Conservation (phyloP, 2,113 vertebrate genomes). For the Cephalopholis sonnerati region DNA sequence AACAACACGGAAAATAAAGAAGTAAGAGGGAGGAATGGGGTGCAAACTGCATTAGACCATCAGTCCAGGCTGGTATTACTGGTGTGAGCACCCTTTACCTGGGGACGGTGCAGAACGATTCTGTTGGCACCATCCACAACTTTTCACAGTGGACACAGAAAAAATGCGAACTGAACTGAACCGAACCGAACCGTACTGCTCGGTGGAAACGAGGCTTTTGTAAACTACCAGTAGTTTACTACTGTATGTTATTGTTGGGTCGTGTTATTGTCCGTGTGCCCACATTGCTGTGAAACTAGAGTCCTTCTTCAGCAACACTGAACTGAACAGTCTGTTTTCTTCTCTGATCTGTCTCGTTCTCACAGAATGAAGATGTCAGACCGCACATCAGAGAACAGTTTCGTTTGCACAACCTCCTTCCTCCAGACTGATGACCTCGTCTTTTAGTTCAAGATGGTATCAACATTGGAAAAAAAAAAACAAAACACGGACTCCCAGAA, state of each 20-base stretch:
- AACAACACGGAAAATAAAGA: no score
- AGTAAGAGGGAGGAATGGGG: no score
- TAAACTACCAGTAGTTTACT: no score
- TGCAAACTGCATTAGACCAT: no score
- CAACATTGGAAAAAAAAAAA: slow-evolving; percentile 6
- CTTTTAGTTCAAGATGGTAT: slow-evolving; percentile 21
- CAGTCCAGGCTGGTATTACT: no score
- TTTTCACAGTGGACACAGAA: no score
- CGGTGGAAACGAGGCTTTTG: no score
- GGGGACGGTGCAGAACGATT: no score
- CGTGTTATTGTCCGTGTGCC: not conserved
- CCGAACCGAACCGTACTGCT: no score
- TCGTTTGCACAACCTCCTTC: slow-evolving; percentile 97
- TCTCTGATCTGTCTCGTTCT: not conserved
- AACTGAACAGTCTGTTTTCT: not conserved
- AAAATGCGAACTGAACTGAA: no score
- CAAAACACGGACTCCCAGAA: slow-evolving; percentile 8
- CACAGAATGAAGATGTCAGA: slow-evolving; percentile 96
- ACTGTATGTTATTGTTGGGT: not conserved
- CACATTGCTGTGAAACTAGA: not conserved
- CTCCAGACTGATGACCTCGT: slow-evolving; percentile 90
- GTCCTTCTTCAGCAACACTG: not conserved
- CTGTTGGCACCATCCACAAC: no score
- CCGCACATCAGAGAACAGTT: slow-evolving; percentile 97
- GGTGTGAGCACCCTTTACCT: no score